These are phyloP conservation scores for Muricea muricata DNA, from an alignment of 92 coral and sea anemone species.

Conservation along the genomic window DNA sequence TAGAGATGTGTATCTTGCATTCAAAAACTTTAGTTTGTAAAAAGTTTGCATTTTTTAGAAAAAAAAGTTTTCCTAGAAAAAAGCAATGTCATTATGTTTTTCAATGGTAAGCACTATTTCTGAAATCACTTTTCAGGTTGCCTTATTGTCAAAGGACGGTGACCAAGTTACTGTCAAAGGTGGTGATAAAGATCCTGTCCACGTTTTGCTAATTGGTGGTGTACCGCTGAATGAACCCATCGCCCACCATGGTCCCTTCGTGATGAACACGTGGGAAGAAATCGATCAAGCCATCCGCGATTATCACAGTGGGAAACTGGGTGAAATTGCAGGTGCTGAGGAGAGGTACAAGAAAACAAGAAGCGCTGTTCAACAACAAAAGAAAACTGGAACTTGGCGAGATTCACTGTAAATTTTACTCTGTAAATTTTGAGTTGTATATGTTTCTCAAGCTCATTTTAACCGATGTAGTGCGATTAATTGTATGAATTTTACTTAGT, in stretches of 20 bases:
- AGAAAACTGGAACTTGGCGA: constrained; percentile 80
- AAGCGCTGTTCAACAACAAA: constrained; percentile 80
- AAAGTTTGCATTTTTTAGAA: no score
- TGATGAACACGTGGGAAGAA: constrained; percentile 95
- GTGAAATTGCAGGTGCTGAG: constrained; percentile 85
- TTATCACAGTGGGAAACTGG: constrained; percentile 81
- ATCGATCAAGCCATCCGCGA: constrained; percentile 82
- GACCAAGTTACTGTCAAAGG: constrained; percentile 69
- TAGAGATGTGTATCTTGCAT: no score
- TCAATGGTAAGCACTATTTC: no score
- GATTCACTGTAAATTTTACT: background rate
- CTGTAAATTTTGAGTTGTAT: no score
- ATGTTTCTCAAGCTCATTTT: no score
- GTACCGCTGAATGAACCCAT: constrained; percentile 86
- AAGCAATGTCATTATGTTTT: no score
- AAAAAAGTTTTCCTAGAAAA: no score
- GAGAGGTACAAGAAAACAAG: constrained; percentile 88
- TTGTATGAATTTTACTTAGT: no score
- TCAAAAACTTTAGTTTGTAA: no score
- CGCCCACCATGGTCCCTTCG: constrained; percentile 93
- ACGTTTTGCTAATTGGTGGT: constrained; percentile 95
- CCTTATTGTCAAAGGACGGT: constrained; percentile 58
- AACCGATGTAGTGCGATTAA: background rate
- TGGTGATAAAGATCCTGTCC: constrained; percentile 70
- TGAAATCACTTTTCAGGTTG: constrained; percentile 60